Conservation (phyloP, 2,797 vertebrate species). For the Anabacerthia variegaticeps region DNA sequence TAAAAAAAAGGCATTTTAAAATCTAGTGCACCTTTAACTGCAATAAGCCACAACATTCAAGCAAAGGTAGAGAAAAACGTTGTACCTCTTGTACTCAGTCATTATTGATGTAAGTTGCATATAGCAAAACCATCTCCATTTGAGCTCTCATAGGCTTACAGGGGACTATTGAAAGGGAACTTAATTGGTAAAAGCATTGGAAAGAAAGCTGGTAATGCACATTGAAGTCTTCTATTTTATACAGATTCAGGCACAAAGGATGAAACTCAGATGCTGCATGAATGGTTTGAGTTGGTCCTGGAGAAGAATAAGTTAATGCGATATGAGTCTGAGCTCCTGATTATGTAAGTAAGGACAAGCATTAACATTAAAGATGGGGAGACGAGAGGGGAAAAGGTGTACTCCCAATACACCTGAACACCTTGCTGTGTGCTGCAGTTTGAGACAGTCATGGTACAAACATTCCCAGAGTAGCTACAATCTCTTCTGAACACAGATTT, state of each 20-base stretch:
- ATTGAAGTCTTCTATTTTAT: slow-evolving; percentile 70
- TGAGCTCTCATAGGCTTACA: not conserved
- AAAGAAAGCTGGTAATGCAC: slow-evolving; percentile 47
- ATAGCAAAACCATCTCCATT: not conserved
- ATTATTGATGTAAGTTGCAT: not conserved
- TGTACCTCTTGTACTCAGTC: not conserved
- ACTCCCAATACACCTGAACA: not conserved
- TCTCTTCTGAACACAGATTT: not conserved
- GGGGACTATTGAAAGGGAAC: not conserved
- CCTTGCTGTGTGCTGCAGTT: not conserved
- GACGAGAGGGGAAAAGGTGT: not conserved
- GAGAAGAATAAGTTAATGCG: slow-evolving; percentile 93
- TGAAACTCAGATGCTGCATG: slow-evolving; percentile 86
- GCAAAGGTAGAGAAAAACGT: not conserved
- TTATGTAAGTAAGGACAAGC: slow-evolving; percentile 77
- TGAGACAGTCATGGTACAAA: not conserved
- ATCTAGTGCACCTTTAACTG: not conserved
- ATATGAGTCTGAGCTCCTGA: slow-evolving; percentile 91
- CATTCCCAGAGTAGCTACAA: not conserved
- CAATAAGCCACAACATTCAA: not conserved
- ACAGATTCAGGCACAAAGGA: slow-evolving; percentile 81
- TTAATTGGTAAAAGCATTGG: not conserved
- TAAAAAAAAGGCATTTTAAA: not conserved
- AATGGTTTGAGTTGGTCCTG: slow-evolving; percentile 92
- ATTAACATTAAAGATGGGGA: not conserved